Base-by-base conservation (phyloP, 2,888 invertebrate species). In the Apodemia mormo region DNA sequence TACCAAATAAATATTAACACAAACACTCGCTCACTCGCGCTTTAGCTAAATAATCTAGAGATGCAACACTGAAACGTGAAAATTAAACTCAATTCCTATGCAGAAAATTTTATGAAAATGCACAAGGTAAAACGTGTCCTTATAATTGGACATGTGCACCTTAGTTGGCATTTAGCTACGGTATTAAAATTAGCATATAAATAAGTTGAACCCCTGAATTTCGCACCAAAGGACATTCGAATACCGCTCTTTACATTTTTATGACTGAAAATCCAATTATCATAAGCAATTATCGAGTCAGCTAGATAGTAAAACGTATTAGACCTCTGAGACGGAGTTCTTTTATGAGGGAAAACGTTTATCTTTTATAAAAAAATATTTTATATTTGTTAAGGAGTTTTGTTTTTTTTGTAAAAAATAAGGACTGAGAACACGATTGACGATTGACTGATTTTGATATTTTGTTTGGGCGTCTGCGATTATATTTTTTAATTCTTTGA, bases 91-190 rank as follows among this genome's bases (percentile, higher is more conserved):
- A 76, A 79, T 77, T 80, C 80, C 73, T 73, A 79, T 78, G 76
- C 76, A 84, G 87, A 88, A 89, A 90, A 87, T 84, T 87, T 81
- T 81, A 87, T 89, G 87, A 89, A 91, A 92, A 88, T 89, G 87
- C 89, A 87, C 84, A 85, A 84, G 85, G 84, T 83, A 85, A 85
- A 89, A 87, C 87, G 86, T 87, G 88, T 88, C 88, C 88, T 88
- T 88, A 87, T 90, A 90, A 91, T 90, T 90, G 89, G 83, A 87
- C 89, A 91, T 89, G 87, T 90, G 89, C 82, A 84, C 85, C 86
- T 88, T 85, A 88, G 86, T 83, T 87, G 86, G 89, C 85, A 87
- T 89, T 89, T 86, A 52, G 52, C 85, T 85, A 82, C 85, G 78
- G 80, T 78, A 78, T 78, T 76, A 79, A 82, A 71, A 93, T 92